phyloP scores from a whole-genome alignment of 2,113 vertebrate species.

The Girardinichthys multiradiatus region DNA sequence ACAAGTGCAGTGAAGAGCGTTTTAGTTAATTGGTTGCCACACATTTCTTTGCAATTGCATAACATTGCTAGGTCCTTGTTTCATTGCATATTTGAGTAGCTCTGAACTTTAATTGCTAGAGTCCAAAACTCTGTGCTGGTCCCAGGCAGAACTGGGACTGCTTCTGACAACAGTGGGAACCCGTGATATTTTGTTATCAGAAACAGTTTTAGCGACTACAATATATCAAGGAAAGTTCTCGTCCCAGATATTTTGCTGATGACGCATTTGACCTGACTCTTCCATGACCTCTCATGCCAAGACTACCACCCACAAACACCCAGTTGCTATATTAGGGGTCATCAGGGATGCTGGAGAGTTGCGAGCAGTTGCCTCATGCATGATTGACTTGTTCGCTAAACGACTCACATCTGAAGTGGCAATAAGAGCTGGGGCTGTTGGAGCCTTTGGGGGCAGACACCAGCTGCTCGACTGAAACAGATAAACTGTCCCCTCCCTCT shows the following conservation, averaged over 20 bases:
- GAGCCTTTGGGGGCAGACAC: slow-evolving; percentile 69
- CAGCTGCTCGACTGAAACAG: slow-evolving; percentile 73
- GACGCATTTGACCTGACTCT: slow-evolving; percentile 70
- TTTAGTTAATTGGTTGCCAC: slow-evolving; percentile 3
- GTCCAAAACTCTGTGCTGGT: neutral
- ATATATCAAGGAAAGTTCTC: slow-evolving; percentile 42
- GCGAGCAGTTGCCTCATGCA: slow-evolving; percentile 62
- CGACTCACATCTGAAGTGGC: slow-evolving; percentile 68
- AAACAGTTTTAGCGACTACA: slow-evolving; percentile 35
- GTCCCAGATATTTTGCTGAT: slow-evolving; percentile 61
- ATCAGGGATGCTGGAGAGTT: slow-evolving; percentile 50
- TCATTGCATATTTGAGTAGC: neutral
- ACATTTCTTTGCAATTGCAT: slow-evolving; percentile 22
- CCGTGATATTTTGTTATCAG: slow-evolving; percentile 26
- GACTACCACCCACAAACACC: slow-evolving; percentile 29
- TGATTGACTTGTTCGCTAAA: slow-evolving; percentile 78
- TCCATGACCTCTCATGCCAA: slow-evolving; percentile 45
- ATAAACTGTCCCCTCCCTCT: slow-evolving; percentile 64
- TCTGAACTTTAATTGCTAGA: slow-evolving; percentile 15
- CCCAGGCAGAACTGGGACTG: slow-evolving; percentile 9
- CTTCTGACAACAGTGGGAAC: slow-evolving; percentile 11
- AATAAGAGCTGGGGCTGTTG: slow-evolving; percentile 54
- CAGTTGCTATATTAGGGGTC: slow-evolving; percentile 48
- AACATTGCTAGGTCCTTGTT: slow-evolving; percentile 8
- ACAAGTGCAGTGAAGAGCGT: neutral